These are phyloP conservation scores for Cinclus mexicanus DNA, from an alignment of 2,113 vertebrate species.

Conservation along the genomic window DNA sequence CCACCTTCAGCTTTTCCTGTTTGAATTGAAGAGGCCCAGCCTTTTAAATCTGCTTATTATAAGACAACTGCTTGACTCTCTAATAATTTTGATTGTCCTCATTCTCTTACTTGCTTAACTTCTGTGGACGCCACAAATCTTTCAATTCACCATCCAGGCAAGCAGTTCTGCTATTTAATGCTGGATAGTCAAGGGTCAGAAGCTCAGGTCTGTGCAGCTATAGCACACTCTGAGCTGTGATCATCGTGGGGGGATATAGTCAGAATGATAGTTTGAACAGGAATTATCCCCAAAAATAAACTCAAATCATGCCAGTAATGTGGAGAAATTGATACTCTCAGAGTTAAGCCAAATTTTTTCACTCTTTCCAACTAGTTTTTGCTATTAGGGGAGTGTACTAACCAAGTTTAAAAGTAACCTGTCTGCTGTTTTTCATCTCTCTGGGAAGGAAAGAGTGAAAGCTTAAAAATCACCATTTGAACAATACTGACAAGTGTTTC, in stretches of 20 bases:
- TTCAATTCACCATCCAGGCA: neutral
- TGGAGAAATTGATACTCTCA: neutral
- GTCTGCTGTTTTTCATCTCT: neutral
- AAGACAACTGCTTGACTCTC: neutral
- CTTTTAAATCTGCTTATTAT: neutral
- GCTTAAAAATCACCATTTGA: neutral
- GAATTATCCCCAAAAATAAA: neutral
- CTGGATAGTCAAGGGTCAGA: neutral
- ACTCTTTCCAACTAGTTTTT: neutral
- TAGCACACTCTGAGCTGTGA: neutral
- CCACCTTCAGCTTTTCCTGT: constrained; percentile 52
- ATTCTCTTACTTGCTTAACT: neutral
- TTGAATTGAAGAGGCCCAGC: neutral
- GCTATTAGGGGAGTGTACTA: neutral
- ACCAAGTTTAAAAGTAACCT: neutral
- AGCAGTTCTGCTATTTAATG: neutral
- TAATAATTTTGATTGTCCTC: neutral
- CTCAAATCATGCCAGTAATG: neutral
- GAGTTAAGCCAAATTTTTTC: neutral
- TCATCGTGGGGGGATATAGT: fast-evolving
- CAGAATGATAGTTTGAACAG: neutral
- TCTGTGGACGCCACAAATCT: neutral
- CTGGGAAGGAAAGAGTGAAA: neutral
- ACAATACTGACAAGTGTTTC: neutral
- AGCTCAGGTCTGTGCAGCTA: neutral